Conservation (phyloP, 1,140 invertebrate species). For the Drosophila bocqueti region DNA sequence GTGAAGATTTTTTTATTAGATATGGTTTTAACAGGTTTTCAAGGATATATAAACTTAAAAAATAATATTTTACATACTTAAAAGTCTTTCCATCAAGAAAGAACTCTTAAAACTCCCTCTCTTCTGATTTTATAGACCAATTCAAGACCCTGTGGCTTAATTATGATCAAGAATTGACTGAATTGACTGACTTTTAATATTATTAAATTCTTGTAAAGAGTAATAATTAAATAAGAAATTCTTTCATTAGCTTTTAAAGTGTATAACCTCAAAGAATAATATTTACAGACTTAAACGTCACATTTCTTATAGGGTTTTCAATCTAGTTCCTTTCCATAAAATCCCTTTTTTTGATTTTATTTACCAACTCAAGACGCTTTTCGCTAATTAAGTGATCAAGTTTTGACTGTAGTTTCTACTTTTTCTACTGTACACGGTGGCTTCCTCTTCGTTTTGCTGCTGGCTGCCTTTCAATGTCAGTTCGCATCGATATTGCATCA, state of each 20-base stretch:
- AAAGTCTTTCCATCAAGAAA: neutral
- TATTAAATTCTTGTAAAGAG: too few relatives aligned
- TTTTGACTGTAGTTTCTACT: neutral
- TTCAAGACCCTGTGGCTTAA: neutral
- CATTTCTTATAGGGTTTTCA: neutral
- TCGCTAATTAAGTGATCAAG: conserved; percentile 7
- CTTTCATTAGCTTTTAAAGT: too few relatives aligned
- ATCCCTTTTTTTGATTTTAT: conserved; percentile 18
- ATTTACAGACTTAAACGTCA: neutral
- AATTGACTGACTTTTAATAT: neutral
- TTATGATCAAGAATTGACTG: neutral
- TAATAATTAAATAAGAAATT: too few relatives aligned
- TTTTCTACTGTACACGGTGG: conserved; percentile 35
- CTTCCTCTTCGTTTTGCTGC: conserved; percentile 40
- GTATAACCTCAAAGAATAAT: neutral
- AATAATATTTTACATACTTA: neutral
- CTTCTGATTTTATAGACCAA: conserved; percentile 16
- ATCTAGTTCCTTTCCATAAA: neutral
- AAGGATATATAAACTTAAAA: neutral
- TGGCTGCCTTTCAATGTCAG: conserved; percentile 66
- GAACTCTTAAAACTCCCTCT: neutral
- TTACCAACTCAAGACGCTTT: neutral
- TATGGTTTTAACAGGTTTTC: too few relatives aligned
- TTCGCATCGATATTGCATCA: conserved; percentile 79
- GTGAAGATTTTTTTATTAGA: too few relatives aligned